Evolutionary conservation across 2,797 vertebrate species (phyloP).

Genomic region (Prunella strophiata): DNA sequence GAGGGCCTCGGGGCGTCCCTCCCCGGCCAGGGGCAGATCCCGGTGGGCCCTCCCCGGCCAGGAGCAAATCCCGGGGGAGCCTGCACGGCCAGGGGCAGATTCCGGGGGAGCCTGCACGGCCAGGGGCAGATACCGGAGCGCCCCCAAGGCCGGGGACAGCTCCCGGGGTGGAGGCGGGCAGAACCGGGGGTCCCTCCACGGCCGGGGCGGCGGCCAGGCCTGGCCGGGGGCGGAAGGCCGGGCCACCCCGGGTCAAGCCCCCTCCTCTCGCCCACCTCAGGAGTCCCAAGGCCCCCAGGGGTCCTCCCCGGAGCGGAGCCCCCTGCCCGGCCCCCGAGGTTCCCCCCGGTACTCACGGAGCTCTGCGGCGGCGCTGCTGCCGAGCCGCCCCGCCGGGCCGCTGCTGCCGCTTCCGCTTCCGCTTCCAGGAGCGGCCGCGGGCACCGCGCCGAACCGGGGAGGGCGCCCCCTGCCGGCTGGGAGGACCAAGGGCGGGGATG

Average conservation of each 20-base stretch:
- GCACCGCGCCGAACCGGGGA: rapidly evolving
- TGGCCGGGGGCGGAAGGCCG: neutral
- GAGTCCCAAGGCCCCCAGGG: neutral
- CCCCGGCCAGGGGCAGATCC: neutral
- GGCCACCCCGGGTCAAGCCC: neutral
- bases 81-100: neutral
- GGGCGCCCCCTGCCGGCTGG: neutral
- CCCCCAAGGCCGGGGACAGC: neutral
- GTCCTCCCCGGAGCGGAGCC: neutral
- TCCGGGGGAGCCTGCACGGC: neutral
- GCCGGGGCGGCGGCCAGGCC: neutral
- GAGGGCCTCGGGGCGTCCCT: neutral
- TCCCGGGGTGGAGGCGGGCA: neutral
- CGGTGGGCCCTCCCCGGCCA: neutral
- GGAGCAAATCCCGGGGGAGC: neutral
- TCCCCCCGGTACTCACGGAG: neutral
- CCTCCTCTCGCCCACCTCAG: neutral
- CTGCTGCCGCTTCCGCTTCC: constrained; percentile 34
- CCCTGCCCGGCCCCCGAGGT: rapidly evolving
- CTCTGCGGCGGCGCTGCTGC: constrained; percentile 7
- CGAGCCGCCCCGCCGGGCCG: neutral
- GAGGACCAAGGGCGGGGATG: rapidly evolving
- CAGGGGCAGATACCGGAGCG: neutral
- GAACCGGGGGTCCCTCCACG: neutral
- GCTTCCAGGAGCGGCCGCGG: neutral